Conservation (phyloP, 2,888 invertebrate genomes). For the Amorpha juglandis region DNA sequence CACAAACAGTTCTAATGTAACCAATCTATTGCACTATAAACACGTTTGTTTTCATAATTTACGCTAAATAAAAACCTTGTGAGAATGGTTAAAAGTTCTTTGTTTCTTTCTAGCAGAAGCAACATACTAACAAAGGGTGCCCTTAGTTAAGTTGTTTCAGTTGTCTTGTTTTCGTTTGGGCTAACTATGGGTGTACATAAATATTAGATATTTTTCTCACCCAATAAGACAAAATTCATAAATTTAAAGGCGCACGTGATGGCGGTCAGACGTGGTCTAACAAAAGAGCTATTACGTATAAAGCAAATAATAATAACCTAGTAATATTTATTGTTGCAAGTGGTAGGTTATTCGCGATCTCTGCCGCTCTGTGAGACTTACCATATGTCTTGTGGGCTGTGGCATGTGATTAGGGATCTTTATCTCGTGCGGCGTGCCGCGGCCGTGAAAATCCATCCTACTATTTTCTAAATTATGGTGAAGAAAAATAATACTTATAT, state of each 20-base stretch:
- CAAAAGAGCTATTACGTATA: slow-evolving; percentile 10
- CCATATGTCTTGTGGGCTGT: slow-evolving; percentile 33
- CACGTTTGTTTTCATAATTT: too few relatives aligned
- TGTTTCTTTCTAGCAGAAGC: too few relatives aligned
- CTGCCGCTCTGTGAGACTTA: slow-evolving; percentile 49
- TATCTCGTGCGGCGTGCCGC: too few relatives aligned
- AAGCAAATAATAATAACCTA: slow-evolving; percentile 16
- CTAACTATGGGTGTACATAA: background rate
- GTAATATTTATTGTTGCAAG: slow-evolving; percentile 64
- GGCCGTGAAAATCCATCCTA: too few relatives aligned
- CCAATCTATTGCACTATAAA: too few relatives aligned
- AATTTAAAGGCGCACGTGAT: background rate
- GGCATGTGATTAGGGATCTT: slow-evolving; percentile 26
- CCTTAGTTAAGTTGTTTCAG: too few relatives aligned
- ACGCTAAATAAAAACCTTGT: too few relatives aligned
- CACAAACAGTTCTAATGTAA: too few relatives aligned
- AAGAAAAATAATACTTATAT: background rate
- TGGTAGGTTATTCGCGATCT: slow-evolving; percentile 47
- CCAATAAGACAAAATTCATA: too few relatives aligned
- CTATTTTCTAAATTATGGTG: background rate
- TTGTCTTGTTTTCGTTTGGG: too few relatives aligned
- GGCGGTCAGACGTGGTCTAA: background rate
- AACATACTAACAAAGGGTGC: too few relatives aligned
- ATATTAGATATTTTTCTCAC: background rate
- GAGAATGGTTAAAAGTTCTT: too few relatives aligned